phyloP scores from a whole-genome alignment of 2,113 vertebrate genomes.

The cat (Felis catus) region DNA sequence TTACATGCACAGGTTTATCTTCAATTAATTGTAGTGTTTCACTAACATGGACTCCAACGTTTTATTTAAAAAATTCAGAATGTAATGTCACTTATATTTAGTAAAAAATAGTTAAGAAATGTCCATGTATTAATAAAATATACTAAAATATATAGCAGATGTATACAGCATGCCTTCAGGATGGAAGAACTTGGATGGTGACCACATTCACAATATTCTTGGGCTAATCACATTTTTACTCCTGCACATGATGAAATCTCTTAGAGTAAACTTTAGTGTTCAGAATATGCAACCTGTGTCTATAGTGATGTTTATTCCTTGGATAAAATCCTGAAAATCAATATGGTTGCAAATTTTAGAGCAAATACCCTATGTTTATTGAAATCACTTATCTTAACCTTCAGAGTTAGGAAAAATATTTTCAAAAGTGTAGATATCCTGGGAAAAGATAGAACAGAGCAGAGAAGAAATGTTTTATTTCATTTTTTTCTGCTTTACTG shows the following conservation, averaged over 20 bases:
- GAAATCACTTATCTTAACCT: background rate
- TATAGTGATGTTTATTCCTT: background rate
- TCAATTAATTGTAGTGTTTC: background rate
- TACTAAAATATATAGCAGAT: background rate
- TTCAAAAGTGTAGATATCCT: background rate
- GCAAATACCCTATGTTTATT: background rate
- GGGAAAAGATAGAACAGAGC: background rate
- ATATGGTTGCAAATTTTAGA: background rate
- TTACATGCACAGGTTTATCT: background rate
- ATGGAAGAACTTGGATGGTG: background rate
- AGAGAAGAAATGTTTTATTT: background rate
- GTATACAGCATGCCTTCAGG: background rate
- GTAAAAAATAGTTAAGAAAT: background rate
- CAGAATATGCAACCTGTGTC: background rate
- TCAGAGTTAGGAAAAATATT: background rate
- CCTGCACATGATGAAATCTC: background rate
- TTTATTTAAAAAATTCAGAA: background rate
- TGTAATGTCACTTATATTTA: background rate
- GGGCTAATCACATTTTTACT: background rate
- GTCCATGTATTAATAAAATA: background rate
- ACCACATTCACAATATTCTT: background rate
- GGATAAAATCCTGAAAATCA: background rate
- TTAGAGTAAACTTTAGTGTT: background rate
- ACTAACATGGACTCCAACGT: background rate
- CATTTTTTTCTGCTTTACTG: background rate